Conservation (phyloP, 2,888 invertebrate species). For the Steinernema carpocapsae region DNA sequence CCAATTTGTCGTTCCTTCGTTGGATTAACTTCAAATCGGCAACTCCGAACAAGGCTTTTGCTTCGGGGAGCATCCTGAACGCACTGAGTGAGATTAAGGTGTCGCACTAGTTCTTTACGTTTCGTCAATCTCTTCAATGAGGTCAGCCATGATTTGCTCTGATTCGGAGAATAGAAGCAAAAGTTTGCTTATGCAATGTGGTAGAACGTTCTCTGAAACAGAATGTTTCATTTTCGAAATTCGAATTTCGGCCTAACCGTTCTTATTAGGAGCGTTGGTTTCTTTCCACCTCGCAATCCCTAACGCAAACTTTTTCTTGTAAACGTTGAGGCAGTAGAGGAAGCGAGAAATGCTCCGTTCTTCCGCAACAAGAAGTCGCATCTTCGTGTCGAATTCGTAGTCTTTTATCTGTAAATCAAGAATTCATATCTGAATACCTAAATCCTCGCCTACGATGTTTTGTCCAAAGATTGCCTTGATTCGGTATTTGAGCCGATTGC, state of each 20-base stretch:
- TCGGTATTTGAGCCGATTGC: constrained; percentile 19
- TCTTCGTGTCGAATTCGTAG: constrained; percentile 30
- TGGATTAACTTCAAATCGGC: constrained; percentile 22
- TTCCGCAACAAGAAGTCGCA: constrained; percentile 1
- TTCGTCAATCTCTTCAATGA: neutral
- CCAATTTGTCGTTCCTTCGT: constrained; percentile 28
- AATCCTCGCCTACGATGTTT: constrained; percentile 7
- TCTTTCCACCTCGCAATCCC: constrained; percentile 14
- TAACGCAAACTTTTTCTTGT: neutral
- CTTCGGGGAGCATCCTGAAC: neutral
- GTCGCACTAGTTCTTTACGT: neutral
- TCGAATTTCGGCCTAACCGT: neutral
- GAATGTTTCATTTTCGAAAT: neutral
- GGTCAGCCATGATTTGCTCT: neutral
- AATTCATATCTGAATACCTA: no score
- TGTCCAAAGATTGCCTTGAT: constrained; percentile 30
- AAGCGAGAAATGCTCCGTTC: constrained; percentile 11
- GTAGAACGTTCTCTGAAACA: neutral
- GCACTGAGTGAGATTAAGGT: neutral
- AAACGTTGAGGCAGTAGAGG: neutral
- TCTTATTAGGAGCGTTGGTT: neutral
- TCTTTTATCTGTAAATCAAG: constrained; percentile 7
- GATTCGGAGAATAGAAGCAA: constrained; percentile 11
- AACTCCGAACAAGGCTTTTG: constrained; percentile 6
- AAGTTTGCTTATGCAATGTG: constrained; percentile 25